These are phyloP conservation scores for Bicyclus anynana DNA, from an alignment of 1,140 invertebrate genomes.

Conservation along the genomic window DNA sequence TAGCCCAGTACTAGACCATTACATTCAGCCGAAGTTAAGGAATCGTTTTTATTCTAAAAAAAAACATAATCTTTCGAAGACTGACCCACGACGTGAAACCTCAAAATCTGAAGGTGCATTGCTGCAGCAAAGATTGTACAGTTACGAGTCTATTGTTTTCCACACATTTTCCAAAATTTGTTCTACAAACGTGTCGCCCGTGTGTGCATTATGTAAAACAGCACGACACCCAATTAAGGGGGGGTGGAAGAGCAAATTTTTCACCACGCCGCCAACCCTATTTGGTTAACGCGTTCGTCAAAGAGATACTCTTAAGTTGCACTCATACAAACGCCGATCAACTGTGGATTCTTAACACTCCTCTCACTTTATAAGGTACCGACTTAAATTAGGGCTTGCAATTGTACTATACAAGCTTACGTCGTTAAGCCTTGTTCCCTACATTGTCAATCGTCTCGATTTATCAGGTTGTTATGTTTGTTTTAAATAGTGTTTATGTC, in stretches of 20 bases:
- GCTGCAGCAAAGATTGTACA: too few species aligned
- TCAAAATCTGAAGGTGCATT: too few species aligned
- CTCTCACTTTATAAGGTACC: conserved; percentile 62
- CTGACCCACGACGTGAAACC: too few species aligned
- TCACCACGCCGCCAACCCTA: conserved; percentile 64
- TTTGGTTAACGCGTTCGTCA: conserved; percentile 66
- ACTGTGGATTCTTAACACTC: conserved; percentile 66
- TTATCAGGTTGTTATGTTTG: conserved; percentile 66
- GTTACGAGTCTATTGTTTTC: too few species aligned
- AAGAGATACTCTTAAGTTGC: conserved; percentile 45
- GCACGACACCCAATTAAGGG: conserved; percentile 66
- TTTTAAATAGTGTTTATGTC: conserved; percentile 45
- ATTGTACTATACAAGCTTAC: conserved; percentile 57
- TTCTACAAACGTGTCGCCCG: neutral
- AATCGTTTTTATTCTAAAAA: too few species aligned
- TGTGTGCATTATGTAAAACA: conserved; percentile 29
- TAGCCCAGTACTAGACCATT: too few species aligned
- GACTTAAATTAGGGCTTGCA: conserved; percentile 66
- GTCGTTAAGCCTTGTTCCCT: conserved; percentile 46
- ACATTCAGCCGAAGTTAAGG: too few species aligned
- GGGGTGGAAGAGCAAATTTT: conserved; percentile 70
- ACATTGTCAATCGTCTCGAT: conserved; percentile 64
- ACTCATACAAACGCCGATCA: conserved; percentile 73
- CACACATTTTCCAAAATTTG: neutral
- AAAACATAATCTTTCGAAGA: too few species aligned